Evolutionary conservation across 2,113 vertebrate genomes (phyloP).

Genomic region (Triplophysa dalaica): DNA sequence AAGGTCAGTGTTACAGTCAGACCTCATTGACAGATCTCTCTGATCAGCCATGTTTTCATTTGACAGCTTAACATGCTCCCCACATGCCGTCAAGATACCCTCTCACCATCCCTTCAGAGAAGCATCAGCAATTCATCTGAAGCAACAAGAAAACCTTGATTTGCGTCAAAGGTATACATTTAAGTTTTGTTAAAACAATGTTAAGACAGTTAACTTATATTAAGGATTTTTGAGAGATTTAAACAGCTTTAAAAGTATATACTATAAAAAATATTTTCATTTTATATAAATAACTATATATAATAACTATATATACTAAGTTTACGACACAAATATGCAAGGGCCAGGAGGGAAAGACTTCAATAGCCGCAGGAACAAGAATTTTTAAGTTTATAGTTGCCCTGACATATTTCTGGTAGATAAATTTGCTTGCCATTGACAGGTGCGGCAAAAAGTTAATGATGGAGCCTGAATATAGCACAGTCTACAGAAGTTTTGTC

Average conservation of each 20-base stretch:
- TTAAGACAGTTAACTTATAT: neutral
- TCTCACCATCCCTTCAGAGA: neutral
- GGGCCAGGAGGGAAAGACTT: neutral
- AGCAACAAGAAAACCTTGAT: neutral
- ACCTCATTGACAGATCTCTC: slow-evolving; percentile 55
- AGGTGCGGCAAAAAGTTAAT: neutral
- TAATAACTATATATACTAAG: neutral
- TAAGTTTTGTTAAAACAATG: neutral
- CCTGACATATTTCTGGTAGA: neutral
- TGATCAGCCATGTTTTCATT: slow-evolving; percentile 59
- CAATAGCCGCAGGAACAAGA: neutral
- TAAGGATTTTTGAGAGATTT: neutral
- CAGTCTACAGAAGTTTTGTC: neutral
- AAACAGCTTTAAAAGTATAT: neutral
- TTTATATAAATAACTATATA: neutral
- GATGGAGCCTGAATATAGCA: neutral
- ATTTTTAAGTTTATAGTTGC: neutral
- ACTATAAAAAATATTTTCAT: too few species aligned
- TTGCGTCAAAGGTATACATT: neutral
- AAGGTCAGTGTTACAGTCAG: slow-evolving; percentile 61
- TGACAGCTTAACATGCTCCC: slow-evolving; percentile 45
- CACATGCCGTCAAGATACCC: slow-evolving; percentile 10
- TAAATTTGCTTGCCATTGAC: neutral
- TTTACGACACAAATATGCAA: too few species aligned
- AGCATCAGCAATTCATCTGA: neutral